phyloP scores from a whole-genome alignment of 2,113 vertebrate genomes.

The Chauna torquata region DNA sequence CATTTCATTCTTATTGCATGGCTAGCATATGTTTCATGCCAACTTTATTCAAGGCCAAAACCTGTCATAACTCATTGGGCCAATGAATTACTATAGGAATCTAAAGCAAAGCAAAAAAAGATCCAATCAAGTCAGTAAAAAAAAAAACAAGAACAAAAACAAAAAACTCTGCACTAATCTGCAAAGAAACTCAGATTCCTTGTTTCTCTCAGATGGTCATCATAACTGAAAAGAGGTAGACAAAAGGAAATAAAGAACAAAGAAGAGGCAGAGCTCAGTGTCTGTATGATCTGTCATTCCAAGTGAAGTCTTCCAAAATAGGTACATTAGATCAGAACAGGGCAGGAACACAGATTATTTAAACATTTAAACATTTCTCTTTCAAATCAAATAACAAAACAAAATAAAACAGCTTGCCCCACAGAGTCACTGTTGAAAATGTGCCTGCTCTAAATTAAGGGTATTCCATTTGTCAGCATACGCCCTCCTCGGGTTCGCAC shows the following conservation, averaged over 20 bases:
- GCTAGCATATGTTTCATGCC: slow-evolving; percentile 45
- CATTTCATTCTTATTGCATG: slow-evolving; percentile 54
- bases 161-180: background rate
- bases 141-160: background rate
- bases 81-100: slow-evolving; percentile 19
- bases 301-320: background rate
- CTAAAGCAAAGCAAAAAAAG: background rate
- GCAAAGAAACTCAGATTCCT: background rate
- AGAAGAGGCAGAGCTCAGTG: background rate
- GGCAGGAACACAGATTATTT: background rate
- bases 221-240: background rate
- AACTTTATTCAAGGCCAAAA: slow-evolving; percentile 48
- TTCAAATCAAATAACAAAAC: background rate
- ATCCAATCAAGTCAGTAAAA: background rate
- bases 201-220: background rate
- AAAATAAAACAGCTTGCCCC: background rate
- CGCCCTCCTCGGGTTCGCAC: background rate
- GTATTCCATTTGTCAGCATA: background rate
- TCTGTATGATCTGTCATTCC: background rate
- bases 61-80: slow-evolving; percentile 24
- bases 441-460: background rate
- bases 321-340: background rate
- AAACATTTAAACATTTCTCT: slow-evolving; percentile 8
- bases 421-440: background rate
- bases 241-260: background rate